Base-by-base conservation (phyloP, 2,888 invertebrate genomes). In the Campoplex nolae region DNA sequence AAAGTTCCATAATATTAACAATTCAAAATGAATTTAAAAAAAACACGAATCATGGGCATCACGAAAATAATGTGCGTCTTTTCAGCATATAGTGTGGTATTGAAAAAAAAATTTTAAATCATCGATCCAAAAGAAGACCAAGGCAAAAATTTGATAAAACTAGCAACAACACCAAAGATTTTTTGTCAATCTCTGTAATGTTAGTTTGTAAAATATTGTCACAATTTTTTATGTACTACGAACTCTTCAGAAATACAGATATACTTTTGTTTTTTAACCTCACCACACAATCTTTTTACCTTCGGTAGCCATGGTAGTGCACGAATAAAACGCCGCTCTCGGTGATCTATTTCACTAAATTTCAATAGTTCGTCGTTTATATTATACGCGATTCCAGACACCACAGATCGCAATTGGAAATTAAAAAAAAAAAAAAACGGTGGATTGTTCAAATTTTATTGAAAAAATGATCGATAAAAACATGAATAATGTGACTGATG, bases 391-490 rank as follows among this genome's bases (percentile, higher is more conserved):
- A 32, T 35, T 18, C 28, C 9, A 23, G 32, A 54, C 23, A 68
- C 38, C 51, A 32, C 51, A 54, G 32, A 76, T 76, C 48, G n/a
- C 16, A 65, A 11, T 45, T 48, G 32, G 13, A 78, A 67, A 45
- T 11, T 78, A 56, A 16, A 62, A 16, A 23, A 42, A 56, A 16
- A 62, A 16, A 23, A 42, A 78, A 78, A 70, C 88, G 42, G 42
- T 70, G 68, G 32, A 67, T 68, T 68, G 56, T 56, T 89, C 85
- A 82, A 88, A 82, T 91, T 92, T 93, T 92, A 92, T 92, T 92
- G 88, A 90, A 92, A 92, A 83, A 93, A 92, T 91, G 89, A 91
- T 91, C 88, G 88, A 93, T 92, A 90, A 92, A 92, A 93, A 93
- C 91, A 92, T 91, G 92, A 93, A 91, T 92, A 90, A 91, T 89